A percentile compares a stretch with the other conserved stretches of the same genome.
Evolutionary conservation across 2,888 invertebrate species (phyloP).

Genomic region (Rapana venosa): DNA sequence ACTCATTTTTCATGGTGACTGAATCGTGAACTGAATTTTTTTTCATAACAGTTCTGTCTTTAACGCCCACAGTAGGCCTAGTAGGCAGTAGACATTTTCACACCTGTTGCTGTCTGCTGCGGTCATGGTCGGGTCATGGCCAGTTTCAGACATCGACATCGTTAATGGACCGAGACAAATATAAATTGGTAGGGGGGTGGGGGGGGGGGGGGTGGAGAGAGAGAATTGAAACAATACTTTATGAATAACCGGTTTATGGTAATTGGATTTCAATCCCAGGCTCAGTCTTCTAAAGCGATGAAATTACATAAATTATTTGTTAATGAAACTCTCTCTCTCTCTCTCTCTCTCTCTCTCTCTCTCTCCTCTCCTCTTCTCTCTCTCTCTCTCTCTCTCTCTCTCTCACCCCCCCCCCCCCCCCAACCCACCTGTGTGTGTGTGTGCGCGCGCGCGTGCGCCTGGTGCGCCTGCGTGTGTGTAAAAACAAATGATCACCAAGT

Average conservation of each 20-base stretch:
- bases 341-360: background rate
- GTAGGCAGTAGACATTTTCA: background rate
- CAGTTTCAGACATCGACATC: background rate
- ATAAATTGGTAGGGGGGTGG: background rate
- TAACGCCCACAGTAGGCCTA: background rate
- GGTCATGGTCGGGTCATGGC: constrained; percentile 6
- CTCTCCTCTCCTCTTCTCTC: background rate
- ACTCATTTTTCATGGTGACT: background rate
- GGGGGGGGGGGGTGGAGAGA: background rate
- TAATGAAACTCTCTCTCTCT: background rate
- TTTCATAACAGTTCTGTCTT: background rate
- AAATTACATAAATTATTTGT: background rate
- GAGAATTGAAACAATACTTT: background rate
- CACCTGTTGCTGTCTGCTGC: constrained; percentile 21
- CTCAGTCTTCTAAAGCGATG: background rate
- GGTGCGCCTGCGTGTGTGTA: background rate
- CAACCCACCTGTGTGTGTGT: background rate
- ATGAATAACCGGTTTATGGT: background rate
- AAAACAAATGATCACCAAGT: background rate
- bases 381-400: background rate
- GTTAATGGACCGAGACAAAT: background rate
- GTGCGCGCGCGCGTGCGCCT: background rate
- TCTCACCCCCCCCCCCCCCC: background rate
- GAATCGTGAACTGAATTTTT: background rate
- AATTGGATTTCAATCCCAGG: background rate